These are phyloP conservation scores for Notarius quadriscutis DNA, from an alignment of 2,113 vertebrate genomes.

Conservation along the genomic window DNA sequence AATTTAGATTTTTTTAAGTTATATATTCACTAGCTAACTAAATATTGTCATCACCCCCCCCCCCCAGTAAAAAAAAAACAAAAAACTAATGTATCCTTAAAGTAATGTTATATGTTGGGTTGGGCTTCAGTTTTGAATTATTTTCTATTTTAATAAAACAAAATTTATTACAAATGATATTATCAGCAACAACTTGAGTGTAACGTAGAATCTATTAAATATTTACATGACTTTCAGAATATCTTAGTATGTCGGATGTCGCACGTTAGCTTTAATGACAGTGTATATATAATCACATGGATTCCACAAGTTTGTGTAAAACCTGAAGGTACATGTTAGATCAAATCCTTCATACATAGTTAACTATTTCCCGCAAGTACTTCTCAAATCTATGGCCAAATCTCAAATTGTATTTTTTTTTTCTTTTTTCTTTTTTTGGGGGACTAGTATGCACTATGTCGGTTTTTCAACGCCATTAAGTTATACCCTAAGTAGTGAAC, in stretches of 20 bases:
- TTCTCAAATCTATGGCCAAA: neutral
- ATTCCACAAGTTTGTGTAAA: neutral
- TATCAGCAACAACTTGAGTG: neutral
- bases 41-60: neutral
- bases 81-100: neutral
- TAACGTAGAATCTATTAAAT: neutral
- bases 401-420: neutral
- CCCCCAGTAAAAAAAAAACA: neutral
- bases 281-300: neutral
- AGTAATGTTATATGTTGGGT: neutral
- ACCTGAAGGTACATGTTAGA: neutral
- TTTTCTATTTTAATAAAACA: neutral
- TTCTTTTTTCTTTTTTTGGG: too few species aligned
- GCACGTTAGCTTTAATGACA: neutral
- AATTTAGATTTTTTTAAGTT: neutral
- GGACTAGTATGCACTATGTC: neutral
- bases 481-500: neutral
- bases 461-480: neutral
- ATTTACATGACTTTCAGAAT: neutral
- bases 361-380: neutral
- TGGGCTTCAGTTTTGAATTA: neutral
- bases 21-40: neutral
- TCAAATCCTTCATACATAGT: neutral
- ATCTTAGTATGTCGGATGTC: neutral
- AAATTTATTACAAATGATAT: neutral